phyloP scores from a whole-genome alignment of 2,113 vertebrate genomes.

The Tympanuchus pallidicinctus region DNA sequence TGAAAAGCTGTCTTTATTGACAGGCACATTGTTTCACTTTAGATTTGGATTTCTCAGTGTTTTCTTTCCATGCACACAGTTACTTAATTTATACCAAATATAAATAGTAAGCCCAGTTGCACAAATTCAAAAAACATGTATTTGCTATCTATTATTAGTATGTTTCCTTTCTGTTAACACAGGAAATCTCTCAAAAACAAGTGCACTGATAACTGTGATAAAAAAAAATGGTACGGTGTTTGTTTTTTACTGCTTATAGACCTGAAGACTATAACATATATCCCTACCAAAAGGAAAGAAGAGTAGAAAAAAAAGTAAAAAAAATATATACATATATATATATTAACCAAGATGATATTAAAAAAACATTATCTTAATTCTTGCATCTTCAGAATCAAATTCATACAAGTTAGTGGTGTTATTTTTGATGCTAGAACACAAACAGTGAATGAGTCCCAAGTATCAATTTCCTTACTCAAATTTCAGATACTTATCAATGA shows the following conservation, averaged over 20 bases:
- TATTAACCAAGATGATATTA: neutral
- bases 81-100: slow-evolving; percentile 42
- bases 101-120: slow-evolving; percentile 33
- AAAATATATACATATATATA: neutral
- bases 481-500: neutral
- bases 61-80: neutral
- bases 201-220: slow-evolving; percentile 71
- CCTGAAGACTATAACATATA: slow-evolving; percentile 6
- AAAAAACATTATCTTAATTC: neutral
- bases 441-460: neutral
- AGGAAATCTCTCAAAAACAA: slow-evolving; percentile 76
- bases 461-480: neutral
- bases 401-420: neutral
- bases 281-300: neutral
- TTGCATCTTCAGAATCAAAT: neutral
- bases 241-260: slow-evolving; percentile 34
- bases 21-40: neutral
- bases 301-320: neutral
- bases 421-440: neutral
- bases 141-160: slow-evolving; percentile 70
- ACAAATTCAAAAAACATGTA: slow-evolving; percentile 55
- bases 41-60: neutral
- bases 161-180: slow-evolving; percentile 71
- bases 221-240: slow-evolving; percentile 59
- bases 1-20: neutral